phyloP scores from a whole-genome alignment of 2,797 vertebrate genomes.

The Bradypodion pumilum region DNA sequence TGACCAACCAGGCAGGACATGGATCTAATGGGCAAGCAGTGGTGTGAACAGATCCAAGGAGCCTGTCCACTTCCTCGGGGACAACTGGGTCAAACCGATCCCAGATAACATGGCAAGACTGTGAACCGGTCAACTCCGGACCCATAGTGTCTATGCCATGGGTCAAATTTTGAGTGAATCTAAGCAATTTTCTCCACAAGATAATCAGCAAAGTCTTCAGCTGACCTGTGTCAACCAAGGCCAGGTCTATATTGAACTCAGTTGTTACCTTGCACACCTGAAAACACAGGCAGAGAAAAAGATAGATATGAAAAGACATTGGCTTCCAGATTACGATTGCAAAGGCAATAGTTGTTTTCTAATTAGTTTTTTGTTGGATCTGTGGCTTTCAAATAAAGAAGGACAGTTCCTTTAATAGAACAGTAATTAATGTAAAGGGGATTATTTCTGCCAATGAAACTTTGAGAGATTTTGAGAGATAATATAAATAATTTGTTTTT shows the following conservation, averaged over 20 bases:
- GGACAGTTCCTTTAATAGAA: conserved; percentile 39
- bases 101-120: no score
- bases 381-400: conserved; percentile 39
- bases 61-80: no score
- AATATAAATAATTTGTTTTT: conserved; percentile 41
- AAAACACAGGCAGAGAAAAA: background rate
- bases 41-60: no score
- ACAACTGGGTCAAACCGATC: no score
- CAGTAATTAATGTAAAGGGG: conserved; percentile 34
- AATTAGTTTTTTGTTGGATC: conserved; percentile 41
- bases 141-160: no score
- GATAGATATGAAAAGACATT: background rate
- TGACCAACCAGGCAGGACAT: no score
- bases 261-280: background rate
- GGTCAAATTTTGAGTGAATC: no score
- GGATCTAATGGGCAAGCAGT: no score
- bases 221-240: no score
- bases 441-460: conserved; percentile 38
- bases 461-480: conserved; percentile 46
- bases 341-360: conserved; percentile 14
- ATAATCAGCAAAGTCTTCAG: no score
- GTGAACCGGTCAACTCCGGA: no score
- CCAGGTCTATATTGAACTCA: background rate
- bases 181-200: no score
- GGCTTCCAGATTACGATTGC: conserved; percentile 17